Conservation (phyloP, 2,888 invertebrate species). For the Baronia brevicornis region DNA sequence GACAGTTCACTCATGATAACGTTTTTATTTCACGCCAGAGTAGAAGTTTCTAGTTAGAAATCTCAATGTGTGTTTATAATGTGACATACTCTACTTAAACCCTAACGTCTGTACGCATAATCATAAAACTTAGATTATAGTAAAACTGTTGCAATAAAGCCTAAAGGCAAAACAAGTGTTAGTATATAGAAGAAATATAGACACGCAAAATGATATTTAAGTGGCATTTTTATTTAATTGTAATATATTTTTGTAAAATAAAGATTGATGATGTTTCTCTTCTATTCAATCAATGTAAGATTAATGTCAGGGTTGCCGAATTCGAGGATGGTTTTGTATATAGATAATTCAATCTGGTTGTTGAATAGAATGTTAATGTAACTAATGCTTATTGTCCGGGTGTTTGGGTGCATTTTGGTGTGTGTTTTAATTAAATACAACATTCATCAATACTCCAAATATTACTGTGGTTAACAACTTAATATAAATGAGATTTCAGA, state of each 20-base stretch:
- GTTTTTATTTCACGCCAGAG: no score
- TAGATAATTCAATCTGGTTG: conserved; percentile 60
- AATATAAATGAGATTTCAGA: no score
- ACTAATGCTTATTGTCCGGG: conserved; percentile 41
- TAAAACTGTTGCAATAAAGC: conserved; percentile 66
- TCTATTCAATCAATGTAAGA: conserved; percentile 3
- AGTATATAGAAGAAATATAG: conserved; percentile 29
- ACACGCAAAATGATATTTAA: conserved; percentile 38
- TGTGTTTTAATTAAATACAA: no score
- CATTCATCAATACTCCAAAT: no score
- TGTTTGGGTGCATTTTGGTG: conserved; percentile 45
- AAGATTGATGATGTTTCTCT: no score
- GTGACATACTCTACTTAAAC: conserved; percentile 23
- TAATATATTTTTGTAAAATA: conserved; percentile 34
- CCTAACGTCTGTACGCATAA: conserved; percentile 45
- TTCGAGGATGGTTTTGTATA: conserved; percentile 43
- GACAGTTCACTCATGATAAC: no score
- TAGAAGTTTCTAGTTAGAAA: neutral
- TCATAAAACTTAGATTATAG: conserved; percentile 48
- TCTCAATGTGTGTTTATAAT: conserved; percentile 9
- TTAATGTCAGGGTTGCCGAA: neutral
- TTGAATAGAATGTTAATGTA: conserved; percentile 47
- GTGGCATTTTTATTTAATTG: conserved; percentile 43
- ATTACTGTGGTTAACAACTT: no score
- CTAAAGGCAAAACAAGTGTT: conserved; percentile 44